Percentiles rank a stretch among this genome's conserved stretches.
phyloP scores from a whole-genome alignment of 1,140 invertebrate species.

The Protaetia brevitarsis region DNA sequence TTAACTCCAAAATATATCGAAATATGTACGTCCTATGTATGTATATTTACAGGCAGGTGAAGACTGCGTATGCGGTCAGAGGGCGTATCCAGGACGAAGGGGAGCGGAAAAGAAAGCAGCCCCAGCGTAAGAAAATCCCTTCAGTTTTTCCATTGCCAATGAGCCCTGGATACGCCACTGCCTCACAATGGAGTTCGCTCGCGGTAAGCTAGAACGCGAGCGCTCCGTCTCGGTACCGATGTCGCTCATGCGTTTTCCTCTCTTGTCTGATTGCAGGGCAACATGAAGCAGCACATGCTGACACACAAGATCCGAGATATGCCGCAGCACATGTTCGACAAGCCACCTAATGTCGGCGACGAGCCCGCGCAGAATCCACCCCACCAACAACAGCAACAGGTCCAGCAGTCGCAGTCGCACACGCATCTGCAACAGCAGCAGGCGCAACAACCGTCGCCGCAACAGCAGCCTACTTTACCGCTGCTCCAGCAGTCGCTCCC shows the following conservation, averaged over 20 bases:
- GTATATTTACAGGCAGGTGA: conserved; percentile 20
- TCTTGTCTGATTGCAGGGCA: conserved; percentile 66
- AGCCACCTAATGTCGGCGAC: conserved; percentile 46
- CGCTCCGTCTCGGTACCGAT: conserved; percentile 3
- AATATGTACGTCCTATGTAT: not conserved
- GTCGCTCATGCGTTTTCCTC: conserved; percentile 14
- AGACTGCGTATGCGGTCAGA: conserved; percentile 45
- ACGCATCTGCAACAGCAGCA: conserved; percentile 47
- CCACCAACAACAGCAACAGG: conserved; percentile 37
- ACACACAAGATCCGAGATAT: conserved; percentile 96
- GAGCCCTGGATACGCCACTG: conserved; percentile 49
- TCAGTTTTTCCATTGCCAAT: conserved; percentile 48
- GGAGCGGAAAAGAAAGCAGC: conserved; percentile 41
- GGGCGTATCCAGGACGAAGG: conserved; percentile 51
- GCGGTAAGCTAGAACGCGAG: conserved; percentile 40
- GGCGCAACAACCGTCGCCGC: not conserved
- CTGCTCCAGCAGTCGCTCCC: too few relatives aligned
- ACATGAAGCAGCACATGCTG: conserved; percentile 71
- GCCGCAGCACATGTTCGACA: conserved; percentile 60
- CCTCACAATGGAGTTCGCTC: conserved; percentile 46
- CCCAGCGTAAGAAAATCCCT: conserved; percentile 42
- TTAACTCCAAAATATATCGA: too few relatives aligned
- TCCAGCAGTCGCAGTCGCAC: not conserved
- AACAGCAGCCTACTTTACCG: too few relatives aligned
- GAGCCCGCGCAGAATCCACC: conserved; percentile 46